Percentiles rank a stretch among this genome's conserved stretches.
Evolutionary conservation across 2,113 vertebrate genomes (phyloP).

Genomic region (Prionailurus bengalensis): DNA sequence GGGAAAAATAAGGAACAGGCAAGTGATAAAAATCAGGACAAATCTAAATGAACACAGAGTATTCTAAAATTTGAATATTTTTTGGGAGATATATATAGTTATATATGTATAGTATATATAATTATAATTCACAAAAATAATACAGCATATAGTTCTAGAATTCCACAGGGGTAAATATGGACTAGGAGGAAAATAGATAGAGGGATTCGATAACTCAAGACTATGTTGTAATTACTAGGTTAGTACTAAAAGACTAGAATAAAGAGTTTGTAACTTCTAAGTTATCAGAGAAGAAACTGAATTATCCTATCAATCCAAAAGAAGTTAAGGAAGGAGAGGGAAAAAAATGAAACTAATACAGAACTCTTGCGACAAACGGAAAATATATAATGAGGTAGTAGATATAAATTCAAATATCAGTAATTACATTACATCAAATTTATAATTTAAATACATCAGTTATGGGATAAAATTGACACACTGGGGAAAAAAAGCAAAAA

Average conservation of each 20-base stretch:
- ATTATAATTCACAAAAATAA: constrained; percentile 27
- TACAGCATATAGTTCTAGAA: background rate
- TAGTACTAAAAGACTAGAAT: constrained; percentile 31
- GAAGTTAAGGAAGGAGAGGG: background rate
- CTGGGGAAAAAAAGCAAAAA: background rate
- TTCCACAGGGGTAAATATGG: background rate
- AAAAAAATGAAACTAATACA: background rate
- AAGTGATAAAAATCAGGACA: background rate
- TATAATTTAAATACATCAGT: background rate
- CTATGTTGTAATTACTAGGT: background rate
- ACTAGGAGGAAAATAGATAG: background rate
- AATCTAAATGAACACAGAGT: background rate
- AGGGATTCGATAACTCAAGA: background rate
- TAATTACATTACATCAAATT: background rate
- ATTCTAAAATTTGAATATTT: constrained; percentile 33
- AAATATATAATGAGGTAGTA: background rate
- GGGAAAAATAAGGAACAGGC: background rate
- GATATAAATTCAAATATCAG: background rate
- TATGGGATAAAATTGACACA: background rate
- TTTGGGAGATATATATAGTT: background rate
- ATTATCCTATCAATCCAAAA: background rate
- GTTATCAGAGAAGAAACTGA: constrained; percentile 25
- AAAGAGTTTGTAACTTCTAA: background rate
- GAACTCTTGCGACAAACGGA: background rate
- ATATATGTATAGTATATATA: background rate